These are phyloP conservation scores for Gorsachius magnificus DNA, from an alignment of 2,797 vertebrate species.

Conservation along the genomic window DNA sequence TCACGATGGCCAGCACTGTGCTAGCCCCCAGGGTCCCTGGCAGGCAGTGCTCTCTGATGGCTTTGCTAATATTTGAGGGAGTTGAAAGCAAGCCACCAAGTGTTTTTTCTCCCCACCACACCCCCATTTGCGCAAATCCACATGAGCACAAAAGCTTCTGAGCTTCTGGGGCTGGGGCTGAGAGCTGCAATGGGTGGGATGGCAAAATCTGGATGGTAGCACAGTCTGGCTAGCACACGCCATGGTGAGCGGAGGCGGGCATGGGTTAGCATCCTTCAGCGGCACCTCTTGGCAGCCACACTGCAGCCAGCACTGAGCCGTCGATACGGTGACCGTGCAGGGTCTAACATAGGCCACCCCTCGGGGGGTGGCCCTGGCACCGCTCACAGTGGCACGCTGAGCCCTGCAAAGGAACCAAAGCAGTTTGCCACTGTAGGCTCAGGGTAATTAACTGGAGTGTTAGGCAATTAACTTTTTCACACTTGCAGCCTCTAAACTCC, in stretches of 20 bases:
- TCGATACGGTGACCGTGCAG: rapidly evolving
- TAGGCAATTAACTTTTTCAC: slow-evolving; percentile 48
- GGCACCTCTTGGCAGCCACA: background rate
- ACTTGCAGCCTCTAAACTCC: slow-evolving; percentile 8
- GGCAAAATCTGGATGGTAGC: background rate
- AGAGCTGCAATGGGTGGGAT: background rate
- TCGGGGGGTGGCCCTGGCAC: background rate
- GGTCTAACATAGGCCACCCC: background rate
- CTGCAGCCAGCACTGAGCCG: background rate
- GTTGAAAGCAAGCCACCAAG: background rate
- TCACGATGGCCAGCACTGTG: rapidly evolving
- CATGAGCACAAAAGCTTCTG: background rate
- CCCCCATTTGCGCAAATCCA: background rate
- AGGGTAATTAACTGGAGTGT: slow-evolving; percentile 22
- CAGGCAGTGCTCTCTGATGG: background rate
- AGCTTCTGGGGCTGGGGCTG: background rate
- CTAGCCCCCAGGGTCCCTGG: background rate
- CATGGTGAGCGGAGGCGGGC: background rate
- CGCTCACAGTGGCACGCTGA: background rate
- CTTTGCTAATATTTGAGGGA: background rate
- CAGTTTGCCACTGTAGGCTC: background rate
- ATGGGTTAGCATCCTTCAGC: background rate
- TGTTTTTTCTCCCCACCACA: background rate
- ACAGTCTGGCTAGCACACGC: rapidly evolving
- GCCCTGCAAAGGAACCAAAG: background rate